phyloP scores from a whole-genome alignment of 2,113 vertebrate species.

The Neolamprologus modestus region DNA sequence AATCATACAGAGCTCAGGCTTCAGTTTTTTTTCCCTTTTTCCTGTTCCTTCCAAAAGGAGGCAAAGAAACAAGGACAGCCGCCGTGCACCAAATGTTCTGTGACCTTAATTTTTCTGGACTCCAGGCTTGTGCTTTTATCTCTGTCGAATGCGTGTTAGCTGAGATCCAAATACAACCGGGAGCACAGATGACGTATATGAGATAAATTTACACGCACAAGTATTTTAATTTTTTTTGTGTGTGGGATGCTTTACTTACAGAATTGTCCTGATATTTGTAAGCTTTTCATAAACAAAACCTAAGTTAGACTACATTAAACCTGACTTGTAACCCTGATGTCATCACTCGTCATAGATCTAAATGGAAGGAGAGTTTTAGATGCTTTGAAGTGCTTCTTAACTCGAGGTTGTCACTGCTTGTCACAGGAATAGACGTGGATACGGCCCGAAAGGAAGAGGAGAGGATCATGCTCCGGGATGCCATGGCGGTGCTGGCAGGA shows the following conservation, averaged over 20 bases:
- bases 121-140: neutral
- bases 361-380: neutral
- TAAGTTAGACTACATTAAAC: neutral
- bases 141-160: neutral
- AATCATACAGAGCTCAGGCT: neutral
- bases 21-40: neutral
- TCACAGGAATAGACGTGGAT: slow-evolving; percentile 73
- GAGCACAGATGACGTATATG: neutral
- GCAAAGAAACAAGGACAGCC: neutral
- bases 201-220: neutral
- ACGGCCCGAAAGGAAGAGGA: slow-evolving; percentile 71
- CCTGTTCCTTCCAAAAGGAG: neutral
- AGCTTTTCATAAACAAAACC: neutral
- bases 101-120: neutral
- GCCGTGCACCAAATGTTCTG: neutral
- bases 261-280: neutral
- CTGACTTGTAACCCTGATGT: neutral
- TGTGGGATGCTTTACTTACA: neutral
- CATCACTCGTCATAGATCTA: neutral
- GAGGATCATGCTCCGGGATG: slow-evolving; percentile 74
- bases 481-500: slow-evolving; percentile 61
- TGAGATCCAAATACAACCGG: neutral
- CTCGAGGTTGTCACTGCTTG: neutral
- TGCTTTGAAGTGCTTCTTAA: neutral
- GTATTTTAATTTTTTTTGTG: neutral